Evolutionary conservation across 2,113 vertebrate genomes (phyloP), one percentile per base, ranked within the genome.

Genomic region (Alectura lathami): DNA sequence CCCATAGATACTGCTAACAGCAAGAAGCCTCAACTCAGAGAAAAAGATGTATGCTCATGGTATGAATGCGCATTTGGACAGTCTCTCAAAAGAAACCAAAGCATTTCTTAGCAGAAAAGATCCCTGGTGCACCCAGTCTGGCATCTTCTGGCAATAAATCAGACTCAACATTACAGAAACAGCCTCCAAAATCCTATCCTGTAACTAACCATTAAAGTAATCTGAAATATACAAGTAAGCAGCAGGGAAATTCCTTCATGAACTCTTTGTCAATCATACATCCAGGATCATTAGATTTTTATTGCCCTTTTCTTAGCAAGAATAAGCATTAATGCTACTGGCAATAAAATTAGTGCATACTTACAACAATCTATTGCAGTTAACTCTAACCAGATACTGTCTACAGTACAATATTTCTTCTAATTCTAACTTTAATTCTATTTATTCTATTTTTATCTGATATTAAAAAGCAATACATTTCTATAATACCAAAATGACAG

Each of bases 51-150:
- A 83, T 80, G 79, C 15, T 88, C 56, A 17, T 38, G 38, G 59
- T 45, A 85, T 67, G 76, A 85, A 83, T 74, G 75, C 1, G 4
- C 79, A 93, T 88, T 91, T 89, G 92, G 83, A 72, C 67, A 86
- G 34, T 50, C 50, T 91, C 72, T 66, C 79, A 76, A 86, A 96
- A 80, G 72, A 89, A 88, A 45, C 2, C 0, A 3, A 86, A 89
- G 38, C 9, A 20, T 87, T 95, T 89, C 62, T 93, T 73, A 95
- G 48, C 81, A 89, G 86, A 92, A 67, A 89, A 89, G 57, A 92
- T 85, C 40, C 45, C 62, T 80, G 70, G 88, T 91, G 82, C 32
- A 91, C 85, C 57, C 70, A 91, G 89, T 77, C 84, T 91, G 95
- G 89, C 87, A 74, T 62, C 74, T 73, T 94, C 84, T 89, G 59